These are phyloP conservation scores for Pitangus sulphuratus DNA, from an alignment of 2,797 vertebrate genomes.

Conservation along the genomic window DNA sequence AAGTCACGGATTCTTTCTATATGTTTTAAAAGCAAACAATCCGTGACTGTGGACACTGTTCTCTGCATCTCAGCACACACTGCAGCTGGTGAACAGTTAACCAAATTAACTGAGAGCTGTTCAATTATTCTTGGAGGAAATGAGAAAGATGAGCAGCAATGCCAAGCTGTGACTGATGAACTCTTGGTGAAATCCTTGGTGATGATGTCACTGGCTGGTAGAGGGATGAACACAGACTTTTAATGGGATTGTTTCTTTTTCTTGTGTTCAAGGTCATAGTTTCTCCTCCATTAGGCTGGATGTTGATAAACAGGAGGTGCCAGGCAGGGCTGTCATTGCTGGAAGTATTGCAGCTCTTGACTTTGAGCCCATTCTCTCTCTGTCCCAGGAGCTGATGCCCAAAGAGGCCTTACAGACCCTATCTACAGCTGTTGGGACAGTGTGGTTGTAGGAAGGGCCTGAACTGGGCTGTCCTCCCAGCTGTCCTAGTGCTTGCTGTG, in stretches of 20 bases:
- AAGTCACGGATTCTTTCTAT: neutral
- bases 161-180: neutral
- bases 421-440: neutral
- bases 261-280: neutral
- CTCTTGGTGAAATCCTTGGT: neutral
- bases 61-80: neutral
- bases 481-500: neutral
- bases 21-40: constrained; percentile 25
- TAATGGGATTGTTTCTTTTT: neutral
- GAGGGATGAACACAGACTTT: neutral
- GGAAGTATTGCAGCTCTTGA: neutral
- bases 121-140: neutral
- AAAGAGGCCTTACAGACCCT: neutral
- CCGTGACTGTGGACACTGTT: neutral
- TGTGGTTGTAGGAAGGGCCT: neutral
- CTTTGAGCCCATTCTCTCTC: neutral
- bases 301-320: neutral
- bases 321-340: neutral
- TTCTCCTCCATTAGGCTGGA: neutral
- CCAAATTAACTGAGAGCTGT: neutral
- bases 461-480: neutral
- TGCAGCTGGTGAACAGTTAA: neutral
- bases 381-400: neutral
- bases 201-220: neutral
- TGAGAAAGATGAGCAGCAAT: neutral